Base-by-base conservation (phyloP, 2,797 vertebrate species). In the Myotis vivesi region DNA sequence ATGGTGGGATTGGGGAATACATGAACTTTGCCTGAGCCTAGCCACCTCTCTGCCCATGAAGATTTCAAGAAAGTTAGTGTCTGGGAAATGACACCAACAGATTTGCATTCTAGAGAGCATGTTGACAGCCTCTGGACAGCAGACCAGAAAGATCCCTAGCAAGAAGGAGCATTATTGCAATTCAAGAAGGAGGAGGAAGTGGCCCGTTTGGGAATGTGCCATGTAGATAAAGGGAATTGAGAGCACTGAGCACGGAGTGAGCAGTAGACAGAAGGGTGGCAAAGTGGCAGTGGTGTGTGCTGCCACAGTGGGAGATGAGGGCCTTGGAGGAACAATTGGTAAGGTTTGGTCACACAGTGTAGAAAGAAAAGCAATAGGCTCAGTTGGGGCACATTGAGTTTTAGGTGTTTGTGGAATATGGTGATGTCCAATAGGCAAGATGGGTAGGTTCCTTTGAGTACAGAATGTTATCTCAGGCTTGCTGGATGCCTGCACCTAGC, bases 171-270 rank as follows among this genome's bases (percentile, higher is more conserved):
- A 17, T 51, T 10, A 5, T 7, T 16, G 33, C 8, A 64, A 17
- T 36, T 46, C 38, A 72, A 41, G 55, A 85, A 38, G 69, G 36
- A 28, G 22, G 25, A 85, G 16, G 55, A 72, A 28, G 57, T 30
- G 15, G 8, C 19, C 0, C 0, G 3, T 12, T 16, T 19, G 6
- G 19, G 20, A 15, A 71, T 3, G 64, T 17, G 2, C 49, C 30
- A 1, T 4, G 5, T 23, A 69, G 28, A 10, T 51, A 49, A 64
- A 80, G 16, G 19, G 9, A 71, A 25, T 1, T 3, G 33, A 81
- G 44, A 75, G 23, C 20, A 38, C 33, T 1, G 38, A 62, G 2
- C 12, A 3, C 0, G 0, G 53, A 33, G 38, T 8, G n/a, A 49
- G 55, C 49, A 38, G 59, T 3, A 6, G n/a, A 23, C 30, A 13